These are phyloP conservation scores for Nipponia nippon DNA, from an alignment of 2,113 vertebrate genomes.

Conservation along the genomic window DNA sequence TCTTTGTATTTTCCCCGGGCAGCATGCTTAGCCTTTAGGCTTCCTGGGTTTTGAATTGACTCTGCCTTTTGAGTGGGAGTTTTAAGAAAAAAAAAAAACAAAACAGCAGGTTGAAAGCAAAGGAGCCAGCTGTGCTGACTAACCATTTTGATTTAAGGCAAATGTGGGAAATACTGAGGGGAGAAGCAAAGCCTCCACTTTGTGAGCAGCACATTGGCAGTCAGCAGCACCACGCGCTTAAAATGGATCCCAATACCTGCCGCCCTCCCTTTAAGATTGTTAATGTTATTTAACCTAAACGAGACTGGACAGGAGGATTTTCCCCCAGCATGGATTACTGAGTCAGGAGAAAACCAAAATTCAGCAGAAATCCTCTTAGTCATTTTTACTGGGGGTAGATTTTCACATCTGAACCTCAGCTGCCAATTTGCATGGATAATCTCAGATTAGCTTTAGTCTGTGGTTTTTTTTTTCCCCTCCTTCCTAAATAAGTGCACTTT, in stretches of 20 bases:
- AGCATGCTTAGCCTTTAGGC: slow-evolving; percentile 23
- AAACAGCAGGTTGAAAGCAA: slow-evolving; percentile 32
- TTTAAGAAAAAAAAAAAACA: background rate
- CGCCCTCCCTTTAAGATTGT: background rate
- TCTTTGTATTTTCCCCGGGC: slow-evolving; percentile 25
- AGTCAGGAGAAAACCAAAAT: background rate
- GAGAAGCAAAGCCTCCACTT: background rate
- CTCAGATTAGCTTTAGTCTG: background rate
- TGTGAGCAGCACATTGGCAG: background rate
- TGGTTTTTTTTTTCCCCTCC: background rate
- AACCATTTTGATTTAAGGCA: background rate
- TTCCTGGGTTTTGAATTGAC: slow-evolving; percentile 6
- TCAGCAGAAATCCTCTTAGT: slow-evolving; percentile 41
- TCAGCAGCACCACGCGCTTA: background rate
- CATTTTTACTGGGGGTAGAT: slow-evolving; percentile 5
- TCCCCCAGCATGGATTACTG: background rate
- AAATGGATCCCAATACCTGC: background rate
- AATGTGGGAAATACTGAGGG: background rate
- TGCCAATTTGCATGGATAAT: slow-evolving; percentile 34
- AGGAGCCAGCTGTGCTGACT: background rate
- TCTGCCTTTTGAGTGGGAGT: slow-evolving; percentile 49
- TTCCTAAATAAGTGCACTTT: background rate
- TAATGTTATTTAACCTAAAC: background rate
- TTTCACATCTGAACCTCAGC: slow-evolving; percentile 31
- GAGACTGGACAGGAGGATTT: background rate